Evolutionary conservation across 2,113 vertebrate genomes (phyloP), one percentile per base, ranked within the genome.

Genomic region (Anhinga rufa): DNA sequence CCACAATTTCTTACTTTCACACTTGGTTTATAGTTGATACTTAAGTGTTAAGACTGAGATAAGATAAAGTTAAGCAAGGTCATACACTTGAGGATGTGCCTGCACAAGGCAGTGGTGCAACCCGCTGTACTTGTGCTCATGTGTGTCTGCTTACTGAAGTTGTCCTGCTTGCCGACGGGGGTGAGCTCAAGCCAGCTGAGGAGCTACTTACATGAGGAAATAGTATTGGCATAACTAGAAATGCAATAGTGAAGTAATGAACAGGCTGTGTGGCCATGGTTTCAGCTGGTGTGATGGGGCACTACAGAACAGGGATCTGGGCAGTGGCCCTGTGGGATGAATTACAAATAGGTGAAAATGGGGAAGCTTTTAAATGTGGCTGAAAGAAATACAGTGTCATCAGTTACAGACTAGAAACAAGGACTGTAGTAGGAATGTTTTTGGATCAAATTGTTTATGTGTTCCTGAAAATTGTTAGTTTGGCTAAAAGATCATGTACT

Each of bases 121-220:
- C 6, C 54, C 48, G 34, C 19, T 1, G 9, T 38, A 7, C 16
- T 16, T 11, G 34, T 2, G 26, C 64, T 20, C 2, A 0, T 16
- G n/a, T 1, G 25, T 0, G 2, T 24, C 31, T 42, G 24, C 24
- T 12, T 7, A 1, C 62, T 9, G 46, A 2, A 10, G 0, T 3
- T 3, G 22, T n/a, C 14, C 48, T 8, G 57, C 21, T 22, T 29
- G 18, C 14, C 21, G 10, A 4, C 2, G 5, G 9, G 34, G 17
- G 6, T 3, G 32, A 60, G 46, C 36, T 26, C 61, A 3, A 7
- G 4, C 31, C 62, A 9, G 62, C 31, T 19, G 38, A 40, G 38
- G 38, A 40, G 38, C 38, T 40, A 40, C 38, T 10, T 40, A 40
- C 38, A 40, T 40, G 10, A 40, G 38, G 38, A 40, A 40, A 10